These are phyloP conservation scores for Teleogryllus occipitalis DNA, from an alignment of 1,140 invertebrate genomes.

Conservation along the genomic window DNA sequence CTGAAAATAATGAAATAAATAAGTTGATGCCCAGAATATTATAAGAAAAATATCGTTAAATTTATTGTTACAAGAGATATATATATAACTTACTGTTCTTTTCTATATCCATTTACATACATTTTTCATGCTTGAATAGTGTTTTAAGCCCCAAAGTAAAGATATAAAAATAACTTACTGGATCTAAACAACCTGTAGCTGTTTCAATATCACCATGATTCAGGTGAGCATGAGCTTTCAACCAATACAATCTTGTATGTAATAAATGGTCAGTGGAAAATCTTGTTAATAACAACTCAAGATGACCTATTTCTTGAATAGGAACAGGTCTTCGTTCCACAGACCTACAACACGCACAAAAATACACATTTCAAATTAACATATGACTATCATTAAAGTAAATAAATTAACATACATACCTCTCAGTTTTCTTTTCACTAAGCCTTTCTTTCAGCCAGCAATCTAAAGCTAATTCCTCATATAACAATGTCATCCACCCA, in stretches of 20 bases:
- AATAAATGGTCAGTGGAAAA: background rate
- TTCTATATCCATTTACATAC: too few relatives aligned
- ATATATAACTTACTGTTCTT: too few relatives aligned
- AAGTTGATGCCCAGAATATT: background rate
- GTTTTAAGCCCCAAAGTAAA: background rate
- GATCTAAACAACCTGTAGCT: conserved; percentile 39
- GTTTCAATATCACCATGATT: conserved; percentile 41
- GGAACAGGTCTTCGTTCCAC: background rate
- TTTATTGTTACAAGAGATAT: too few relatives aligned
- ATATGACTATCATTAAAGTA: conserved; percentile 29
- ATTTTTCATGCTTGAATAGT: too few relatives aligned
- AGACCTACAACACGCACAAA: conserved; percentile 32
- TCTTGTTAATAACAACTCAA: background rate
- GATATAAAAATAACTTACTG: conserved; percentile 29
- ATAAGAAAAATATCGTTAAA: background rate
- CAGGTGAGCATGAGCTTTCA: conserved; percentile 43
- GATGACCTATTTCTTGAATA: background rate
- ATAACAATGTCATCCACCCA: conserved; percentile 49
- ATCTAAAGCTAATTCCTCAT: conserved; percentile 52
- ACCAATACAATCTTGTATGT: conserved; percentile 39
- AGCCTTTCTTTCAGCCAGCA: conserved; percentile 36
- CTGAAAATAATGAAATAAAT: conserved; percentile 8
- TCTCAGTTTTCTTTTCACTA: background rate
- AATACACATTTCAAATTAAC: conserved; percentile 36
- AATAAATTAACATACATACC: conserved; percentile 35